Percentiles rank a stretch among this genome's conserved stretches.
Conservation (phyloP, 2,888 invertebrate genomes). For the Melanostoma mellinum region DNA sequence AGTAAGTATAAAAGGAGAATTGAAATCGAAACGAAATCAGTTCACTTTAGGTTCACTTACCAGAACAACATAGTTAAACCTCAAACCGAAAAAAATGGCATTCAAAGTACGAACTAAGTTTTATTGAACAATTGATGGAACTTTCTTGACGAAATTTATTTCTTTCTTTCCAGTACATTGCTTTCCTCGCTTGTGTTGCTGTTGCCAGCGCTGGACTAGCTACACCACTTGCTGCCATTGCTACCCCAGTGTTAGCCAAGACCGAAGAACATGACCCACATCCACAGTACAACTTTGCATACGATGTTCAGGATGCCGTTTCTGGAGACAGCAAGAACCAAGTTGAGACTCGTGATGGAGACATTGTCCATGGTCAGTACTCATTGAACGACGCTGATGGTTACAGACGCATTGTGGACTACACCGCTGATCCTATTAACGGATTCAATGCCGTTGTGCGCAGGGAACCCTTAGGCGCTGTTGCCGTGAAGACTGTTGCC, state of each 20-base stretch:
- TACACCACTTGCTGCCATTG: conserved; percentile 56
- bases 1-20: conserved; percentile 57
- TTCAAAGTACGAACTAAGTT: conserved; percentile 74
- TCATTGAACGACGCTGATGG: conserved; percentile 68
- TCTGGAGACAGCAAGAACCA: conserved; percentile 64
- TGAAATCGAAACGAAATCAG: conserved; percentile 54
- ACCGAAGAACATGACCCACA: conserved; percentile 53
- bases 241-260: conserved; percentile 56
- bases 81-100: conserved; percentile 74
- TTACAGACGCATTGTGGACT: conserved; percentile 64
- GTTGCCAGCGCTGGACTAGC: conserved; percentile 77
- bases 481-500: conserved; percentile 43
- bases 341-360: conserved; percentile 58
- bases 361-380: conserved; percentile 65
- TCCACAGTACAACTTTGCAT: conserved; percentile 62
- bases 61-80: conserved; percentile 45
- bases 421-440: conserved; percentile 59
- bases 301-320: conserved; percentile 60
- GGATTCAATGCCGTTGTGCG: conserved; percentile 67
- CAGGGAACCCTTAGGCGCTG: conserved; percentile 52
- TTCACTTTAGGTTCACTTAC: conserved; percentile 59
- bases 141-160: conserved; percentile 2
- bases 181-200: conserved; percentile 77
- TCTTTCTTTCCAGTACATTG: conserved; percentile 75
- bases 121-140: background rate